phyloP scores from a whole-genome alignment of 2,888 invertebrate species.

The Falcaria lacertinaria region DNA sequence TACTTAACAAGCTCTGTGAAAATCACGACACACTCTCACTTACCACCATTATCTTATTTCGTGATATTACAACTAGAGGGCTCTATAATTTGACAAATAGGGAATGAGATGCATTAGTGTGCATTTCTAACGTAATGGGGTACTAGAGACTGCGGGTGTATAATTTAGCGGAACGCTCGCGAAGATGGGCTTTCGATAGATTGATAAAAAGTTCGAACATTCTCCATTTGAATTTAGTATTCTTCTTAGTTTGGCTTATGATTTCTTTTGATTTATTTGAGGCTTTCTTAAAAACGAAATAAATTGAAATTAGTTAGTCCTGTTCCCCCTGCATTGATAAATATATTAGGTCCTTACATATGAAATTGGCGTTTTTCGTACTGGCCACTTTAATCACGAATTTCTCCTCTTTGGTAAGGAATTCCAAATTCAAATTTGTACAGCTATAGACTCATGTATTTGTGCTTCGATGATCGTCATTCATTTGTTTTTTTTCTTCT shows the following conservation, averaged over 20 bases:
- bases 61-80: constrained; percentile 53
- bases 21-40: constrained; percentile 56
- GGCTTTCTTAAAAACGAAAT: constrained; percentile 21
- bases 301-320: too few species aligned
- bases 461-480: too few species aligned
- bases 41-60: constrained; percentile 57
- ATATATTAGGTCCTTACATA: too few species aligned
- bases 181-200: constrained; percentile 47
- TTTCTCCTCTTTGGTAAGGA: too few species aligned
- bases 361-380: too few species aligned
- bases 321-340: too few species aligned
- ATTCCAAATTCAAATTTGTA: too few species aligned
- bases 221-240: constrained; percentile 44
- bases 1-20: constrained; percentile 42
- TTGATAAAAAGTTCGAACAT: constrained; percentile 52
- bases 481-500: too few species aligned
- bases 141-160: constrained; percentile 53
- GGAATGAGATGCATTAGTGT: constrained; percentile 77
- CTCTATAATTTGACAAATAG: constrained; percentile 77
- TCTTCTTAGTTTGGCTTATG: constrained; percentile 21
- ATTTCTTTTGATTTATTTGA: constrained; percentile 14
- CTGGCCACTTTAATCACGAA: too few species aligned
- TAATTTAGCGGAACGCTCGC: constrained; percentile 69
- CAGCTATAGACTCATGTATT: too few species aligned
- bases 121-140: constrained; percentile 70